phyloP scores from a whole-genome alignment of 2,888 invertebrate genomes.

The Thereva nobilitata region DNA sequence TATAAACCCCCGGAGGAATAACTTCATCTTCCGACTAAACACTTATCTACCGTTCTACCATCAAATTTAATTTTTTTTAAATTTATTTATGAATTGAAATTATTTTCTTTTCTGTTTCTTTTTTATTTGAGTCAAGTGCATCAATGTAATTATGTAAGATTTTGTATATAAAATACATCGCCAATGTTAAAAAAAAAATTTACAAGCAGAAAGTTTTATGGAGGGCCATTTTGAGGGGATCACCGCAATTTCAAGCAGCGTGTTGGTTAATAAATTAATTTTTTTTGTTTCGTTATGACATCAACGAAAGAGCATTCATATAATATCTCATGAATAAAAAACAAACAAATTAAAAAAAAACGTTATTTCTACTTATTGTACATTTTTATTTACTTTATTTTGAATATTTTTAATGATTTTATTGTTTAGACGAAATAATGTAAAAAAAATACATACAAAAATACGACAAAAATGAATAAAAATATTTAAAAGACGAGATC shows the following conservation, averaged over 20 bases:
- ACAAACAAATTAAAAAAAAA: too few relatives aligned
- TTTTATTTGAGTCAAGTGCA: conserved; percentile 20
- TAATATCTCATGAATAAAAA: too few relatives aligned
- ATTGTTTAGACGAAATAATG: neutral
- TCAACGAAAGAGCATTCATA: too few relatives aligned
- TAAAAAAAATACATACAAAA: neutral
- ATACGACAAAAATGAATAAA: neutral
- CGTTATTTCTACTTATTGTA: neutral
- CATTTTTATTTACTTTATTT: neutral
- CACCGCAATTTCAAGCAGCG: neutral
- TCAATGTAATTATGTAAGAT: conserved; percentile 26
- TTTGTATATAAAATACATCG: conserved; percentile 24
- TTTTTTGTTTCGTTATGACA: too few relatives aligned
- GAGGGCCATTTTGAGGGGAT: conserved; percentile 28
- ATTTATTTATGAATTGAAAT: conserved; percentile 22
- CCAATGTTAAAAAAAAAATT: conserved; percentile 8
- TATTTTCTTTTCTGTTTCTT: conserved; percentile 39
- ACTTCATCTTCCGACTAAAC: conserved; percentile 46
- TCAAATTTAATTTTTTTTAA: conserved; percentile 30
- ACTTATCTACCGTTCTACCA: conserved; percentile 15
- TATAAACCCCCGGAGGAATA: conserved; percentile 57
- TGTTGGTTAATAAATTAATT: too few relatives aligned
- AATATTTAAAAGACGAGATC: too few relatives aligned
- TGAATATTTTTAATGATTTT: conserved; percentile 1
- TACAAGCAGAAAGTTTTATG: conserved; percentile 7